Evolutionary conservation across 2,888 invertebrate species (phyloP).

Genomic region (Erebia aethiops): DNA sequence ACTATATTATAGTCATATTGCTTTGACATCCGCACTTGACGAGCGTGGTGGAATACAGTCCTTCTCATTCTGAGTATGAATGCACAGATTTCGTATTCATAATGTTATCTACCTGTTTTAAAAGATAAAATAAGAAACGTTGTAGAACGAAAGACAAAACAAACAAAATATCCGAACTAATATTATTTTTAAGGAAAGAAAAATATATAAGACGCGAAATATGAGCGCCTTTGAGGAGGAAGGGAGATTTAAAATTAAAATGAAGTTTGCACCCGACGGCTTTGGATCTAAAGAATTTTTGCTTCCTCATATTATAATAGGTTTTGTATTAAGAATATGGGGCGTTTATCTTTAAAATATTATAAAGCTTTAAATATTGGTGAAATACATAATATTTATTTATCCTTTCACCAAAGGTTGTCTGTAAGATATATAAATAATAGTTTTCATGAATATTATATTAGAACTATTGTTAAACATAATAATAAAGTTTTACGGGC

Average conservation of each 20-base stretch:
- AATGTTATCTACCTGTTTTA: not conserved
- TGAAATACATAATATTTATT: too few relatives aligned
- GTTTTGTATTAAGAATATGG: constrained; percentile 32
- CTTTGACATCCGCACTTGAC: too few relatives aligned
- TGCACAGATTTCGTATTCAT: too few relatives aligned
- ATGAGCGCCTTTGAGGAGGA: constrained; percentile 38
- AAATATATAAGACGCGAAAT: constrained; percentile 38
- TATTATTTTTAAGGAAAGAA: constrained; percentile 33
- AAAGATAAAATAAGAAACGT: constrained; percentile 19
- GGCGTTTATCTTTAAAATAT: constrained; percentile 24
- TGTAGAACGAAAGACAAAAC: constrained; percentile 14
- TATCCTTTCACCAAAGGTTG: too few relatives aligned
- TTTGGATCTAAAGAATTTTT: constrained; percentile 37
- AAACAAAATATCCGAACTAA: constrained; percentile 28
- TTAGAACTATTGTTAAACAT: too few relatives aligned
- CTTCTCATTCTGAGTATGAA: too few relatives aligned
- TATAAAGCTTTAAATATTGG: not conserved
- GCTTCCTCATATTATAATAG: constrained; percentile 37
- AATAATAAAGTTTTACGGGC: too few relatives aligned
- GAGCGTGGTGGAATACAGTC: too few relatives aligned
- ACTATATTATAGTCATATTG: too few relatives aligned
- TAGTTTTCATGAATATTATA: too few relatives aligned
- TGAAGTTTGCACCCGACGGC: constrained; percentile 40
- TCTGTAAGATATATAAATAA: too few relatives aligned
- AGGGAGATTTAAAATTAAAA: constrained; percentile 41